Conservation (phyloP, 1,140 invertebrate genomes). For the Oncopodura yosiiana region DNA sequence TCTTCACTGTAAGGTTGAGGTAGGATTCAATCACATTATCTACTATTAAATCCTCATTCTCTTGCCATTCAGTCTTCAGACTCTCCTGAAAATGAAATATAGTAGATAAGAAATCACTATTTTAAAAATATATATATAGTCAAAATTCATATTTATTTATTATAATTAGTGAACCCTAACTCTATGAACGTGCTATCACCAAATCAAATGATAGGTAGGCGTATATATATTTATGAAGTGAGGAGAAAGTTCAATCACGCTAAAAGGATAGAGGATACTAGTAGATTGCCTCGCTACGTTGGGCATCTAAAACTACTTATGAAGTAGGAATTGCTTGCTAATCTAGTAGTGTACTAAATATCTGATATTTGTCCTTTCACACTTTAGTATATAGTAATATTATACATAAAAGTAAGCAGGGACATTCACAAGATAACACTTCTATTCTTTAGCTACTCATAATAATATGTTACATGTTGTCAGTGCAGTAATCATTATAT, state of each 20-base stretch:
- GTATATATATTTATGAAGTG: background rate
- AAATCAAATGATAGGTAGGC: background rate
- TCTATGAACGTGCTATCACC: background rate
- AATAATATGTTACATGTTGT: too few relatives aligned
- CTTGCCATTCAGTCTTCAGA: conserved; percentile 17
- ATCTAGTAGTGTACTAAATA: too few relatives aligned
- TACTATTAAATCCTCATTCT: conserved; percentile 40
- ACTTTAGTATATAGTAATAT: too few relatives aligned
- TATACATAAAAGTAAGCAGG: too few relatives aligned
- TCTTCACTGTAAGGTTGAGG: conserved; percentile 44
- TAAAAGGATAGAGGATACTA: too few relatives aligned
- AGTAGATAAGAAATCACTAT: background rate
- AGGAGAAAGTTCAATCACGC: background rate
- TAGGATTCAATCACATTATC: conserved; percentile 42
- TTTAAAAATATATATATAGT: background rate
- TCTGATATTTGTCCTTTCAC: too few relatives aligned
- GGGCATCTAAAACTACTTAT: too few relatives aligned
- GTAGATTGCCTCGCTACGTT: too few relatives aligned
- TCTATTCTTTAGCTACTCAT: too few relatives aligned
- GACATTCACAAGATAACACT: too few relatives aligned
- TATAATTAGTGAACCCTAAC: background rate
- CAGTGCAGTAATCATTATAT: too few relatives aligned
- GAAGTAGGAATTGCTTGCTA: too few relatives aligned
- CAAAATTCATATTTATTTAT: background rate
- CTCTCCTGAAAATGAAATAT: conserved; percentile 13